phyloP scores from a whole-genome alignment of 2,888 invertebrate species.

The Euzetes globulus region DNA sequence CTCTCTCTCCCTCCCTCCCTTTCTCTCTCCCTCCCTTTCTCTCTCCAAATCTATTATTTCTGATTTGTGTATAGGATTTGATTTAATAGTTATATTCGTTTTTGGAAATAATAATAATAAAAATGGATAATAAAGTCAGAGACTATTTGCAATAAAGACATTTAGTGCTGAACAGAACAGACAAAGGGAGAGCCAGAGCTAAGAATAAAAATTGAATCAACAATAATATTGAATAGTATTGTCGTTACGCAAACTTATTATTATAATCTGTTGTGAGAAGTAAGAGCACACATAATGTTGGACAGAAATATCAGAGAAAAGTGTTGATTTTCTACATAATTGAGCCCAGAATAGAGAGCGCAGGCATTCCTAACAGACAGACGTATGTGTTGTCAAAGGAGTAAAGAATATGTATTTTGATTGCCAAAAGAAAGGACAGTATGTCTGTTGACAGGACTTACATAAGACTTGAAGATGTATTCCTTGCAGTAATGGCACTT shows the following conservation, averaged over 20 bases:
- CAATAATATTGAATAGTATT: background rate
- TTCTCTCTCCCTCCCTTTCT: background rate
- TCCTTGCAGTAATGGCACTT: conserved; percentile 65
- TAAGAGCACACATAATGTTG: background rate
- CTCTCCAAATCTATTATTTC: background rate
- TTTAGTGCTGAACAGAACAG: background rate
- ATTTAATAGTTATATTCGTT: no score
- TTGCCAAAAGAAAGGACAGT: background rate
- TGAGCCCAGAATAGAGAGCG: background rate
- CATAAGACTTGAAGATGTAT: conserved; percentile 73
- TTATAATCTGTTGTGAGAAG: background rate
- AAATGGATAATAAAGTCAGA: background rate
- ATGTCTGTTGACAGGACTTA: conserved; percentile 54
- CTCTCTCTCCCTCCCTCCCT: background rate
- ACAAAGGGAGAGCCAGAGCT: background rate
- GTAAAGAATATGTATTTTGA: no score
- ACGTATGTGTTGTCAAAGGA: background rate
- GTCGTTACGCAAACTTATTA: background rate
- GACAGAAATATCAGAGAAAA: background rate
- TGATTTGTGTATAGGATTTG: no score
- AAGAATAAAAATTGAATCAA: background rate
- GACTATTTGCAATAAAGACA: background rate
- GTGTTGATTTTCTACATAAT: background rate
- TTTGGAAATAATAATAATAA: background rate
- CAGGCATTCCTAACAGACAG: background rate